A percentile compares a stretch with the other conserved stretches of the same genome.
phyloP scores from a whole-genome alignment of 2,888 invertebrate species.

The Heliconius cydno region DNA sequence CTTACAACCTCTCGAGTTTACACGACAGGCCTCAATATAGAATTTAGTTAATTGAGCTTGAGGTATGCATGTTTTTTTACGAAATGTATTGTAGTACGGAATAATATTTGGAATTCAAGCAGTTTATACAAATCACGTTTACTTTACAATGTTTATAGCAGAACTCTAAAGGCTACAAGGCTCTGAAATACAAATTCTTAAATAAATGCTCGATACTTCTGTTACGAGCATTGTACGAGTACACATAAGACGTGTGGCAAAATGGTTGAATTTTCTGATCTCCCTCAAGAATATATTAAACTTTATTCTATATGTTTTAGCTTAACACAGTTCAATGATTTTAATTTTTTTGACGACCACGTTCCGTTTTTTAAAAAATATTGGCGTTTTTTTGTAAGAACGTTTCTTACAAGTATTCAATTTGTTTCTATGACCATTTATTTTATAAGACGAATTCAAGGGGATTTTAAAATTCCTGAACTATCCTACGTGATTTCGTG shows the following conservation, averaged over 20 bases:
- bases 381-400: constrained; percentile 8
- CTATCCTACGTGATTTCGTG: not conserved
- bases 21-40: too few relatives aligned
- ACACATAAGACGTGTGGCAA: not conserved
- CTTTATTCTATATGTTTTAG: too few relatives aligned
- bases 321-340: too few relatives aligned
- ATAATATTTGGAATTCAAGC: not conserved
- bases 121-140: not conserved
- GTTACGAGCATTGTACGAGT: not conserved
- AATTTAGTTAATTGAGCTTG: too few relatives aligned
- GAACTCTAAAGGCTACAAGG: not conserved
- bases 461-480: not conserved
- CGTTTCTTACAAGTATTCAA: not conserved
- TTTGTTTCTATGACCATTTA: constrained; percentile 13
- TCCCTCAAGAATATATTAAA: too few relatives aligned
- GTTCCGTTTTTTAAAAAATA: not conserved
- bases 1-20: too few relatives aligned
- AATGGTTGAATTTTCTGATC: too few relatives aligned
- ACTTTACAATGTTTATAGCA: not conserved
- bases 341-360: not conserved
- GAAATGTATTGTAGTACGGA: too few relatives aligned
- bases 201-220: not conserved
- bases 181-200: not conserved
- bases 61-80: too few relatives aligned
- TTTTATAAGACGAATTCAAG: not conserved